These are phyloP conservation scores for Xenopus petersii DNA, from an alignment of 2,797 vertebrate species.

Conservation along the genomic window DNA sequence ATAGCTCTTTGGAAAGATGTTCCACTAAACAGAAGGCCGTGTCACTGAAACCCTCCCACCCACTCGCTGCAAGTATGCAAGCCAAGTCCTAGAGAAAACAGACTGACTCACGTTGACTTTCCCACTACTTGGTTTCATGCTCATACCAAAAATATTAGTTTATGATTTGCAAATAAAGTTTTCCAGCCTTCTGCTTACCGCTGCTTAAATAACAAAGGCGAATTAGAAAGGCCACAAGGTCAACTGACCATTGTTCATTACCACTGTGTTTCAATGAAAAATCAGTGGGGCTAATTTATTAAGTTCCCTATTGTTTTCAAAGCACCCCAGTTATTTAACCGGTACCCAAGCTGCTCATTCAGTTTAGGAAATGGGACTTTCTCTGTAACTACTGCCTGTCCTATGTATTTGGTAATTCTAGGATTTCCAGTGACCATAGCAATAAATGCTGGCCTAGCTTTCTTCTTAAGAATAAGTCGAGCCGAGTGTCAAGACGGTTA, in stretches of 20 bases:
- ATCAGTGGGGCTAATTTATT: no score
- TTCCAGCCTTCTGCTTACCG: constrained; percentile 14
- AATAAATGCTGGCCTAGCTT: no score
- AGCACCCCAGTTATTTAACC: no score
- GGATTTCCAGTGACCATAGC: no score
- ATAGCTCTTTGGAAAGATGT: constrained; percentile 53
- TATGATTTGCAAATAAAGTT: constrained; percentile 42
- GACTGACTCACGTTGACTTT: constrained; percentile 44
- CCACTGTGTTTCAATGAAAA: no score
- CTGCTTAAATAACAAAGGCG: constrained; percentile 1
- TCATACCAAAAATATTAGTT: constrained; percentile 42
- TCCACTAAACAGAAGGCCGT: constrained; percentile 47
- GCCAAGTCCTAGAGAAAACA: constrained; percentile 41
- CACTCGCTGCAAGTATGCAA: constrained; percentile 25
- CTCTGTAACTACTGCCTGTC: no score
- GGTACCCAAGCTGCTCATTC: no score
- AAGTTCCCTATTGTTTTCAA: no score
- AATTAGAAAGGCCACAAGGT: neutral
- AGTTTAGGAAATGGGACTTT: no score
- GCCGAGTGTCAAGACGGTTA: no score
- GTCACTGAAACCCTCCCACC: constrained; percentile 31
- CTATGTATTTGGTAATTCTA: no score
- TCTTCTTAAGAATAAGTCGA: no score
- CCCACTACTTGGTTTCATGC: constrained; percentile 22
- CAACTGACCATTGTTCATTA: neutral